Percentiles rank a stretch among this genome's conserved stretches.
These are phyloP conservation scores for Delichon dasypus DNA, from an alignment of 2,797 vertebrate genomes.

Conservation along the genomic window DNA sequence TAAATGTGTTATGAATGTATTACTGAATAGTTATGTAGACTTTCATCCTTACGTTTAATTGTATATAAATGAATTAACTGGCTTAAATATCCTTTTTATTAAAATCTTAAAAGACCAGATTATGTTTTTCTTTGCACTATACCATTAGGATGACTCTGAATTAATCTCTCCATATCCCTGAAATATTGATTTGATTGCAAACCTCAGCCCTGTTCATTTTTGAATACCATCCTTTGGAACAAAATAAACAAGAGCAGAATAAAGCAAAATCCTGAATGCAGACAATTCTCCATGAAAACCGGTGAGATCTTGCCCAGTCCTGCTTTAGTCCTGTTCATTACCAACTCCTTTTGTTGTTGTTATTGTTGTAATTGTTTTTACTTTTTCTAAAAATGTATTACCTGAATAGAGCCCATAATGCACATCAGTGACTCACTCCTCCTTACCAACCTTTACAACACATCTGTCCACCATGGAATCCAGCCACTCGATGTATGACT, in stretches of 20 bases:
- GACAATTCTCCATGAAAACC: background rate
- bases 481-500: slow-evolving; percentile 97
- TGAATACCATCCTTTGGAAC: background rate
- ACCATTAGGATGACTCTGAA: background rate
- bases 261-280: background rate
- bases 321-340: background rate
- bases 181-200: background rate
- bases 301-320: background rate
- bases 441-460: slow-evolving; percentile 91
- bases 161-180: background rate
- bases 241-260: background rate
- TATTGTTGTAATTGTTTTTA: background rate
- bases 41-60: background rate
- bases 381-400: background rate
- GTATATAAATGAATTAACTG: background rate
- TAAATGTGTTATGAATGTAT: background rate
- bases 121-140: background rate
- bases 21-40: background rate
- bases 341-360: background rate
- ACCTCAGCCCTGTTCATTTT: background rate
- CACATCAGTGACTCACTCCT: background rate
- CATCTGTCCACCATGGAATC: slow-evolving; percentile 99
- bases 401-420: background rate
- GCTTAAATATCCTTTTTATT: background rate
- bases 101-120: background rate